A percentile compares a stretch with the other conserved stretches of the same genome.
These are phyloP conservation scores for Sinella curviseta DNA, from an alignment of 1,140 invertebrate species.

Conservation along the genomic window DNA sequence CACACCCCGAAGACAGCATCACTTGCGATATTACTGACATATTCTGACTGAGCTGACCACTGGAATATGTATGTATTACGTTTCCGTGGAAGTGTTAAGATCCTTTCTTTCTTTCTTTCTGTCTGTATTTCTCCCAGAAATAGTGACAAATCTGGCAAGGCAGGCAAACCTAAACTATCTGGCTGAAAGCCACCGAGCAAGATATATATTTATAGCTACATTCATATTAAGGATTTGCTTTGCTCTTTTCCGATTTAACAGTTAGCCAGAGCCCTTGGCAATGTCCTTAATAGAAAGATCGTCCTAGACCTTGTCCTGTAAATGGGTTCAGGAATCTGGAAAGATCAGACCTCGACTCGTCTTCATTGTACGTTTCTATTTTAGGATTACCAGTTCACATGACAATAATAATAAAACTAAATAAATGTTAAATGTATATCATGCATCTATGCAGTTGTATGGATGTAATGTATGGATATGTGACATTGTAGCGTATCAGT, in stretches of 20 bases:
- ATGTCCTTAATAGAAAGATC: constrained; percentile 15
- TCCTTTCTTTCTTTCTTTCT: not conserved
- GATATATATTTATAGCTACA: not conserved
- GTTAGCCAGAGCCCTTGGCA: constrained; percentile 9
- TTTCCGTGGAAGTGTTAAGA: not conserved
- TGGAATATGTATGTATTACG: not conserved
- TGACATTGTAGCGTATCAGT: no score
- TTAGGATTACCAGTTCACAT: not conserved
- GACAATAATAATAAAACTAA: not conserved
- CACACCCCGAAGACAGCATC: not conserved
- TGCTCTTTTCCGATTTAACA: not conserved
- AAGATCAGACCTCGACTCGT: not conserved
- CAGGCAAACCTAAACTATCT: no score
- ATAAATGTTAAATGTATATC: no score
- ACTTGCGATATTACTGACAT: not conserved
- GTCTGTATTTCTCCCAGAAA: not conserved
- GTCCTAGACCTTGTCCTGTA: constrained; percentile 7
- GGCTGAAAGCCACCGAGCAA: no score
- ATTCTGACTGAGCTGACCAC: not conserved
- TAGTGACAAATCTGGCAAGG: no score
- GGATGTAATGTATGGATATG: no score
- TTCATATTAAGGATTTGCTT: not conserved
- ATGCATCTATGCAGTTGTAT: no score
- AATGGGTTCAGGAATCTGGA: not conserved
- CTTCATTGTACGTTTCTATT: not conserved